A percentile compares a stretch with the other conserved stretches of the same genome.
Evolutionary conservation across 2,113 vertebrate species (phyloP).

Genomic region (Argyrosomus japonicus): DNA sequence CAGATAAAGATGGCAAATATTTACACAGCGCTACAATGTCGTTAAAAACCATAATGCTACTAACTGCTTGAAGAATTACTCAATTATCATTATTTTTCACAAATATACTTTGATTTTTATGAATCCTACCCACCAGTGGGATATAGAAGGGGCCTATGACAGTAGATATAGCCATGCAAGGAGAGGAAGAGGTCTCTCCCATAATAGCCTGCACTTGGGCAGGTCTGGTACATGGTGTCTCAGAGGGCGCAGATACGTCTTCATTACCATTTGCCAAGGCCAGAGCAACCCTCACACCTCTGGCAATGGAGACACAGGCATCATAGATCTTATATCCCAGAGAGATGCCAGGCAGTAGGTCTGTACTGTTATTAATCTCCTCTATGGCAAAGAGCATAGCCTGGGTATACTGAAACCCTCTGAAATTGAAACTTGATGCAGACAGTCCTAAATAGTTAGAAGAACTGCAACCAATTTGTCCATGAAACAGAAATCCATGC

Average conservation of each 20-base stretch:
- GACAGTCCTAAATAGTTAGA: neutral
- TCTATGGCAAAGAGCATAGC: slow-evolving; percentile 83
- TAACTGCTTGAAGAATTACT: neutral
- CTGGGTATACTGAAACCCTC: slow-evolving; percentile 80
- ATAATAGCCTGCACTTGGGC: slow-evolving; percentile 78
- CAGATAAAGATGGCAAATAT: neutral
- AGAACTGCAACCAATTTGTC: neutral
- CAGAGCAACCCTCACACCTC: slow-evolving; percentile 71
- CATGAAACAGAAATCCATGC: neutral
- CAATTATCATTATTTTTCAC: neutral
- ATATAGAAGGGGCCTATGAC: no score
- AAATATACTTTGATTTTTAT: neutral
- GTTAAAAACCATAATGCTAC: no score
- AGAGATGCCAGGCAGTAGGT: slow-evolving; percentile 78
- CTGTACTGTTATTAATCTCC: slow-evolving; percentile 83
- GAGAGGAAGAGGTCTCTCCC: slow-evolving; percentile 79
- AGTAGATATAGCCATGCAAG: slow-evolving; percentile 72
- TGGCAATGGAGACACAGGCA: slow-evolving; percentile 74
- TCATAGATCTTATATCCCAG: slow-evolving; percentile 84
- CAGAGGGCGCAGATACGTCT: neutral
- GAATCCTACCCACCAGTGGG: no score
- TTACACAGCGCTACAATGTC: neutral
- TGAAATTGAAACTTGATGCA: slow-evolving; percentile 58
- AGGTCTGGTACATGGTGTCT: slow-evolving; percentile 61
- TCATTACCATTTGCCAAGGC: slow-evolving; percentile 75